Conservation (phyloP, 1,140 invertebrate species). For the Maconellicoccus hirsutus region DNA sequence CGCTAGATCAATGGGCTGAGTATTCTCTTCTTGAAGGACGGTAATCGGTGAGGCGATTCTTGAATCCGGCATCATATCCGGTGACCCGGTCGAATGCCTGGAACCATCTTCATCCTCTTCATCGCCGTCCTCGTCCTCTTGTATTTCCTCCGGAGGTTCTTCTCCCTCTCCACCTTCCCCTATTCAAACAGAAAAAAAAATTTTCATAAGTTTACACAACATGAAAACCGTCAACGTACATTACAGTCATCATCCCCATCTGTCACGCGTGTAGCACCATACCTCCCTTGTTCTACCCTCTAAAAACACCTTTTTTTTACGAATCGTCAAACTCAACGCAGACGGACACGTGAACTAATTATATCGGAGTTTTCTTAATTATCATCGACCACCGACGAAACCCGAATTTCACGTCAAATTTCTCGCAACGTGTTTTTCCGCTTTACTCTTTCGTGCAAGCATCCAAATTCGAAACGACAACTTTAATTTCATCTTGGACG, state of each 20-base stretch:
- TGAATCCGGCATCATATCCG: slow-evolving; percentile 27
- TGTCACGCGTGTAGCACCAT: no score
- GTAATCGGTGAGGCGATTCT: slow-evolving; percentile 29
- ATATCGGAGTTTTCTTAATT: neutral
- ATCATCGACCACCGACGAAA: neutral
- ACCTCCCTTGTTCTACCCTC: no score
- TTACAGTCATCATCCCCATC: no score
- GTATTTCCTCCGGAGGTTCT: slow-evolving; percentile 31
- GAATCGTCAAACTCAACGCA: neutral
- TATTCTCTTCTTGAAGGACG: slow-evolving; percentile 27
- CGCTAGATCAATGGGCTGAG: slow-evolving; percentile 25
- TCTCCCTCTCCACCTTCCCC: slow-evolving; percentile 35
- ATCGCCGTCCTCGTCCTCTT: slow-evolving; percentile 32
- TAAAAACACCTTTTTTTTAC: neutral
- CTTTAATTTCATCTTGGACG: neutral
- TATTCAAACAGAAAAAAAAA: slow-evolving; percentile 23
- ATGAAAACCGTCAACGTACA: no score
- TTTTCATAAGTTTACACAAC: neutral
- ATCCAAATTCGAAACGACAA: neutral
- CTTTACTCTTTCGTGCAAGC: neutral
- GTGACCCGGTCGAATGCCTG: slow-evolving; percentile 27
- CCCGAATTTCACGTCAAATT: neutral
- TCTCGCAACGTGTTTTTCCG: neutral
- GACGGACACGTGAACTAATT: neutral
- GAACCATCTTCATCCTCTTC: slow-evolving; percentile 30